These are phyloP conservation scores for Willowsia nigromaculata DNA, from an alignment of 2,888 invertebrate species.

Conservation along the genomic window DNA sequence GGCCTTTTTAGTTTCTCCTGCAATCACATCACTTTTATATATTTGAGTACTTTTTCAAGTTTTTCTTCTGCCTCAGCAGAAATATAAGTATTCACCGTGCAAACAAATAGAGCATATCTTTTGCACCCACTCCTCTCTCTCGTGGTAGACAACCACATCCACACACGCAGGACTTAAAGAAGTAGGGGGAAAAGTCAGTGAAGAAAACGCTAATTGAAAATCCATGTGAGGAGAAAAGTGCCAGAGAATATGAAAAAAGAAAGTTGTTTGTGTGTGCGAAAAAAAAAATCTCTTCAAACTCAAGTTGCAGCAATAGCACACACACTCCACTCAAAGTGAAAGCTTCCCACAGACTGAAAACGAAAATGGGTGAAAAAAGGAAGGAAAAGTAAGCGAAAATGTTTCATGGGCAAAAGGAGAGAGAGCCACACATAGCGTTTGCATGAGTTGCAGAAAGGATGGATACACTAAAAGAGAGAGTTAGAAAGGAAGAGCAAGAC, in stretches of 20 bases:
- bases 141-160: not conserved
- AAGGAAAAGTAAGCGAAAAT: constrained; percentile 48
- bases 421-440: not conserved
- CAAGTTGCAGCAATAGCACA: not conserved
- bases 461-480: not conserved
- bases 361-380: constrained; percentile 58
- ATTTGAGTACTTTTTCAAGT: not conserved
- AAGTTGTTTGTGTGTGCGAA: not conserved
- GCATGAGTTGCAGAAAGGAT: constrained; percentile 25
- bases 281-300: not conserved
- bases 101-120: not conserved
- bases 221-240: not conserved
- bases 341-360: constrained; percentile 50
- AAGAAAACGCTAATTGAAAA: constrained; percentile 36
- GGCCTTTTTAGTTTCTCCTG: not conserved
- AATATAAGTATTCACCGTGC: not conserved
- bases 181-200: not conserved
- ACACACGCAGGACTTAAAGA: not conserved
- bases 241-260: not conserved
- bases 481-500: constrained; percentile 15
- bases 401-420: not conserved
- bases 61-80: not conserved
- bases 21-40: not conserved
- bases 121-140: not conserved
- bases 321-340: constrained; percentile 48